Conservation (phyloP, 1,140 invertebrate genomes). For the Euwallacea fornicatus region DNA sequence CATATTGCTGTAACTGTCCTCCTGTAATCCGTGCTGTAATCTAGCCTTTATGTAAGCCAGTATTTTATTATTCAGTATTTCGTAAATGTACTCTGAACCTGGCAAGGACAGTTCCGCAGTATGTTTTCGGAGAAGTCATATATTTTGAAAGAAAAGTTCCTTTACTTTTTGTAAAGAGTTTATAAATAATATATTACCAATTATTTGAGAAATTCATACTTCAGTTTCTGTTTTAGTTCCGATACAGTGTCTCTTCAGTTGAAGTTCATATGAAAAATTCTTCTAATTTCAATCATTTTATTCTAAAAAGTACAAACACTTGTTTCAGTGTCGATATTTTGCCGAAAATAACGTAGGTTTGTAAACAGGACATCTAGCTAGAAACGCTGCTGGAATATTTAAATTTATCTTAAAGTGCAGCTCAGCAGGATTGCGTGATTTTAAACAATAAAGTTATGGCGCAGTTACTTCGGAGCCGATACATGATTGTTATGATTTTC, state of each 20-base stretch:
- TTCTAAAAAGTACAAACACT: slow-evolving; percentile 2
- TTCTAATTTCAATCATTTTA: not conserved
- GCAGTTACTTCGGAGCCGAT: slow-evolving; percentile 1
- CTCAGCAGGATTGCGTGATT: not conserved
- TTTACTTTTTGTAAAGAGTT: not conserved
- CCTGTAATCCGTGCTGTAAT: not conserved
- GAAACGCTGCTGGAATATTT: not conserved
- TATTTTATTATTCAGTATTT: slow-evolving; percentile 4
- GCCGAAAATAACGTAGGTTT: not conserved
- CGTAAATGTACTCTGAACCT: not conserved
- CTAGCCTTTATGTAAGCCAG: not conserved
- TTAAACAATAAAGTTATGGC: slow-evolving; percentile 4
- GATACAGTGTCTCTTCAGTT: not conserved
- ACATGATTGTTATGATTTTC: slow-evolving; percentile 22
- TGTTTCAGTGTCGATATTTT: not conserved
- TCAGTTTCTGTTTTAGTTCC: not conserved
- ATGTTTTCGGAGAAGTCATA: not conserved
- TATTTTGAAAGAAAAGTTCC: slow-evolving; percentile 1
- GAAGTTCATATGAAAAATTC: not conserved
- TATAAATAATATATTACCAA: not conserved
- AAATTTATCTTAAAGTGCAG: not conserved
- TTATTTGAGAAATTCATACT: not conserved
- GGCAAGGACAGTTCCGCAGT: not conserved
- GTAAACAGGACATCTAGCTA: not conserved
- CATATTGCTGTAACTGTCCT: not conserved